phyloP scores from a whole-genome alignment of 2,113 vertebrate species.

The Spizaetus ornatus region DNA sequence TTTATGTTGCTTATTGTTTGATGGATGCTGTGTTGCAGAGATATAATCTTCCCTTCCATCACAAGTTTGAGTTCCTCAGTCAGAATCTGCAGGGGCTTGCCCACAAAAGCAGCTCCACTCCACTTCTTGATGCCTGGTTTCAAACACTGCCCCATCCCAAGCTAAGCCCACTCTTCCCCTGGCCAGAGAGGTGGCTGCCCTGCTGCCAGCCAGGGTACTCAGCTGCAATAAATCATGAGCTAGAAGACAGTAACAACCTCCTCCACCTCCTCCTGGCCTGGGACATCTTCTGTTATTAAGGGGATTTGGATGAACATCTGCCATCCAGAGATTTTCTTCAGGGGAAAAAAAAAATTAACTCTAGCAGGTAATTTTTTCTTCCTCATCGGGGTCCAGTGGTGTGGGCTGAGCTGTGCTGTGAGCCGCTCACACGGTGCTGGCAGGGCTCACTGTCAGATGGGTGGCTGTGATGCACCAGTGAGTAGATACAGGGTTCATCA shows the following conservation, averaged over 20 bases:
- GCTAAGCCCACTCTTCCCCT: not conserved
- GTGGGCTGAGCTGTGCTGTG: not conserved
- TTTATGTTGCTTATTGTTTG: not conserved
- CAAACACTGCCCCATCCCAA: not conserved
- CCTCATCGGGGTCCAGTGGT: not conserved
- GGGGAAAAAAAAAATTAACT: not conserved
- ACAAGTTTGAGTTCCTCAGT: not conserved
- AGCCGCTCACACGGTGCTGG: fast-evolving
- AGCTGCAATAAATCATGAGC: not conserved
- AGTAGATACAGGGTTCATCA: not conserved
- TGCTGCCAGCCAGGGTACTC: not conserved
- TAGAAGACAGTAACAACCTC: not conserved
- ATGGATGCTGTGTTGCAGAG: not conserved
- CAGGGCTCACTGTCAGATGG: not conserved
- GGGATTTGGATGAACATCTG: constrained; percentile 55
- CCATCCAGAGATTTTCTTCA: not conserved
- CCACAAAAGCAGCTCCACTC: not conserved
- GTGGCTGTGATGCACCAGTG: not conserved
- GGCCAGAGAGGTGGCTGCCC: not conserved
- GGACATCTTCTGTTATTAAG: constrained; percentile 3
- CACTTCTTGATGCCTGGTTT: not conserved
- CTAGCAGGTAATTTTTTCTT: not conserved
- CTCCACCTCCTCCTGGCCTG: not conserved
- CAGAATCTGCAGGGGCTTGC: not conserved
- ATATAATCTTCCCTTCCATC: not conserved